A percentile compares a stretch with the other conserved stretches of the same genome.
Evolutionary conservation across 2,113 vertebrate genomes (phyloP).

Genomic region (Tragelaphus strepsiceros): DNA sequence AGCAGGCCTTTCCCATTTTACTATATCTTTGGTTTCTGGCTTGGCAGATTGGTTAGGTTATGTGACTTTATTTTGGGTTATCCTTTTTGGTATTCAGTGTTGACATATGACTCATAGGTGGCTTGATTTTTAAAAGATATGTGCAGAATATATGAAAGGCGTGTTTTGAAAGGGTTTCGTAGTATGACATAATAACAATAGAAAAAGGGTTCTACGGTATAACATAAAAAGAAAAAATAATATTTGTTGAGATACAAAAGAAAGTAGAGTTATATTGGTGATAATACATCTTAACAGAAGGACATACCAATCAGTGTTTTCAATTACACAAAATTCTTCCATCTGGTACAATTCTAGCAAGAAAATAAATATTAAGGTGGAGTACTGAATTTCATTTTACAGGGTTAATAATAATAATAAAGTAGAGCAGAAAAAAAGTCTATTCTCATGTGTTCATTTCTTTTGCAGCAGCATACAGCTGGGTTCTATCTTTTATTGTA

Average conservation of each 20-base stretch:
- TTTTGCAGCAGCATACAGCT: slow-evolving; percentile 49
- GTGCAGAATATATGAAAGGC: neutral
- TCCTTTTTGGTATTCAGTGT: neutral
- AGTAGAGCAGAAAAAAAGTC: neutral
- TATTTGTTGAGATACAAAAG: slow-evolving; percentile 53
- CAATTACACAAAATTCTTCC: slow-evolving; percentile 65
- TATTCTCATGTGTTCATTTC: slow-evolving; percentile 27
- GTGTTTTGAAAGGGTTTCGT: slow-evolving; percentile 21
- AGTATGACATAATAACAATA: neutral
- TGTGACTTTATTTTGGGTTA: neutral
- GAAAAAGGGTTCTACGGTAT: neutral
- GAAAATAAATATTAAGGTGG: slow-evolving; percentile 64
- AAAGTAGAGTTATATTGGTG: slow-evolving; percentile 47
- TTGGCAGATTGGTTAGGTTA: neutral
- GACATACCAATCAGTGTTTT: slow-evolving; percentile 52
- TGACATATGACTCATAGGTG: slow-evolving; percentile 23
- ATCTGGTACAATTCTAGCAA: slow-evolving; percentile 67
- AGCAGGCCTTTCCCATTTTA: neutral
- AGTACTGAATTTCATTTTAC: slow-evolving; percentile 55
- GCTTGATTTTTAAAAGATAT: neutral
- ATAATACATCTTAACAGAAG: slow-evolving; percentile 55
- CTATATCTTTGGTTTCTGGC: neutral
- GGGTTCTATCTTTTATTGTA: slow-evolving; percentile 55
- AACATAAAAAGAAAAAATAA: slow-evolving; percentile 47
- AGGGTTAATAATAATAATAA: slow-evolving; percentile 57